Evolutionary conservation across 1,140 invertebrate genomes (phyloP), one percentile per base, ranked within the genome.

Genomic region (Musca domestica): DNA sequence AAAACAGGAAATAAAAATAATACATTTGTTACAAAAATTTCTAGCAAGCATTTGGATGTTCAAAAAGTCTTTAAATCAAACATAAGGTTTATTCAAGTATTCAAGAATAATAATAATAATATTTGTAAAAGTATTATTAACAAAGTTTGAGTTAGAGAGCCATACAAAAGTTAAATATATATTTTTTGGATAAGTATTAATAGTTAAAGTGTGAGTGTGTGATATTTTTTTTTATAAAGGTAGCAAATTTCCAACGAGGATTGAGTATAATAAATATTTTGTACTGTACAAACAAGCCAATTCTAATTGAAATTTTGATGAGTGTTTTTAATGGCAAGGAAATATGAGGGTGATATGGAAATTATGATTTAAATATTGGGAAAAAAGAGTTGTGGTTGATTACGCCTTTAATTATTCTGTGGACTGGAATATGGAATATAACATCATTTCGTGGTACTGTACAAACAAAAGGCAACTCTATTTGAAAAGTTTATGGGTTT

Each of bases 11-110:
- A 17, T 30, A 27, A 27, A 58, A 58, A 58, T 12, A 58, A 58
- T 58, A 27, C 15, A 25, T 25, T 19, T 52, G 9, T 12, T 52
- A 52, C n/a, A 20, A 52, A n/a, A 52, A 49, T 27, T 17, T 58
- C 54, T 58, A 58, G 54, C 54, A 58, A 27, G 54, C 54, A 58
- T n/a, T 58, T 58, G 25, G 25, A 30, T 58, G 17, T n/a, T 34
- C 9, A 25, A 15, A 23, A 23, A 54, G 19, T 23, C n/a, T n/a
- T n/a, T n/a, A 54, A 54, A 14, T 23, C 22, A 12, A 52, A 52
- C 10, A 22, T 19, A 54, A 58, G 20, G 12, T 58, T 58, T 58
- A 58, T 58, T 58, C 54, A 58, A 30, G 54, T 58, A 58, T 17
- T 23, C 12, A 19, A 22, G 51, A 54, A 54, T 54, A 54, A 54